A percentile compares a stretch with the other conserved stretches of the same genome.
Conservation (phyloP, 2,797 vertebrate genomes). For the Epinephelus coioides region DNA sequence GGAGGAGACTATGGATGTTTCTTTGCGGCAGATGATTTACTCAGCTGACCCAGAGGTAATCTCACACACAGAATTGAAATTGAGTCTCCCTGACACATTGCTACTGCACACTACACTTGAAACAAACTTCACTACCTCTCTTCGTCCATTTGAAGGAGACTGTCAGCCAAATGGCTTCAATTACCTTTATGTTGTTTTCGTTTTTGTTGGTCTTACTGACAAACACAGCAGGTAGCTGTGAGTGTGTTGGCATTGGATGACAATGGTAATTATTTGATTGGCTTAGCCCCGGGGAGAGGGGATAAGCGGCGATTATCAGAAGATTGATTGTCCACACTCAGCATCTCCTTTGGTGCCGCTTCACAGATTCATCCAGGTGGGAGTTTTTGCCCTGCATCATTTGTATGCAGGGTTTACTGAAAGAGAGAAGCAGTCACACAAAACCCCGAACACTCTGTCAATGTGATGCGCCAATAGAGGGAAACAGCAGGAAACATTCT, state of each 20-base stretch:
- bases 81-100: conserved; percentile 12
- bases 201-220: conserved; percentile 28
- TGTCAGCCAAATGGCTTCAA: conserved; percentile 2
- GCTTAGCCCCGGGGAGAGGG: conserved; percentile 32
- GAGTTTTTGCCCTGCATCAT: conserved; percentile 22
- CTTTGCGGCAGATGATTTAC: not conserved
- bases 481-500: conserved; percentile 1
- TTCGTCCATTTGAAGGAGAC: conserved; percentile 4
- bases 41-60: conserved; percentile 22
- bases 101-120: not conserved
- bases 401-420: conserved; percentile 30
- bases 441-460: not conserved
- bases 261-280: conserved; percentile 61
- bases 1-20: not conserved
- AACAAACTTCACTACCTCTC: conserved; percentile 13
- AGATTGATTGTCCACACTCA: conserved; percentile 54
- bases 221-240: not conserved
- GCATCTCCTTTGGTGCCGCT: conserved; percentile 23
- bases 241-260: conserved; percentile 31
- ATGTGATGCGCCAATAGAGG: not conserved
- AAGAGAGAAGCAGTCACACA: not conserved
- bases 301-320: conserved; percentile 61
- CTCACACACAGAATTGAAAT: not conserved
- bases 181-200: conserved; percentile 34
- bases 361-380: conserved; percentile 40